Conservation (phyloP, 2,113 vertebrate genomes). For the Peromyscus leucopus region DNA sequence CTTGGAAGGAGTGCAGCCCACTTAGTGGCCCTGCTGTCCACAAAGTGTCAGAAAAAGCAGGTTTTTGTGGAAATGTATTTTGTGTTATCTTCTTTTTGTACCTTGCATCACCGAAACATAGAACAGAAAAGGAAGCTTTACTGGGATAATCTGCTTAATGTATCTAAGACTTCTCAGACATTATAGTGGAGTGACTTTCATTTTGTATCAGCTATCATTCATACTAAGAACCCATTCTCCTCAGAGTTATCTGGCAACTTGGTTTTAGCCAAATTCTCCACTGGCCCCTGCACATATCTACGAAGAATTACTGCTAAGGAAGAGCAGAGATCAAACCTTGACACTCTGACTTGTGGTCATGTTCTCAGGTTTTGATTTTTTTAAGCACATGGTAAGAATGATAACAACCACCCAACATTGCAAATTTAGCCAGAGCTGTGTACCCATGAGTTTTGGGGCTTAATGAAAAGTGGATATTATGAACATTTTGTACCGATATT, state of each 20-base stretch:
- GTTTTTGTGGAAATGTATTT: constrained; percentile 31
- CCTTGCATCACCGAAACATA: constrained; percentile 6
- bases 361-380: background rate
- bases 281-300: background rate
- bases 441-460: accelerated
- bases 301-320: background rate
- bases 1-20: background rate
- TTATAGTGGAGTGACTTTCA: constrained; percentile 21
- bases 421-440: background rate
- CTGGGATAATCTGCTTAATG: constrained; percentile 36
- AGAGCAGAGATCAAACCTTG: background rate
- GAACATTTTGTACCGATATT: background rate
- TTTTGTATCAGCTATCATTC: background rate
- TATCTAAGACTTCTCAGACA: constrained; percentile 29
- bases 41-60: background rate
- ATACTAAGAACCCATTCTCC: background rate
- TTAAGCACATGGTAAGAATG: background rate
- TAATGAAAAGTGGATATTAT: background rate
- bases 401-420: background rate
- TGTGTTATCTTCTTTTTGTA: constrained; percentile 15
- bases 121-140: constrained; percentile 46
- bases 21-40: background rate
- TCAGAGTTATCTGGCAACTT: background rate
- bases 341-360: background rate
- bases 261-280: constrained; percentile 1